These are phyloP conservation scores for Apotomis turbidana DNA, from an alignment of 2,888 invertebrate species.

Conservation along the genomic window DNA sequence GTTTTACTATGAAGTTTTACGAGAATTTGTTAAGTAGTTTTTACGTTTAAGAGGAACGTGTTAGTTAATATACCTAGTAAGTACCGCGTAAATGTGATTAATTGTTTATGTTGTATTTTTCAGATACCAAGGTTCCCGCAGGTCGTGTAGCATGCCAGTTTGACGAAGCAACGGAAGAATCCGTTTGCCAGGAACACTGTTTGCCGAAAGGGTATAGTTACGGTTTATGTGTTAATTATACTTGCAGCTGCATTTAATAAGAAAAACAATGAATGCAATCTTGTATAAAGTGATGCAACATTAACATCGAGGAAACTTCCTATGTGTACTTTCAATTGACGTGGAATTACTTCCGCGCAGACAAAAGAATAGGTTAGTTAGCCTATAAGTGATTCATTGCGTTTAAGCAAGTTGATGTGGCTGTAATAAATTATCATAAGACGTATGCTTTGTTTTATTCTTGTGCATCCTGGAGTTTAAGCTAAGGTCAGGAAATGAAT, in stretches of 20 bases:
- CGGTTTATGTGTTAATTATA: slow-evolving; percentile 68
- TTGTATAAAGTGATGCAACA: slow-evolving; percentile 19
- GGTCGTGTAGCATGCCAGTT: slow-evolving; percentile 59
- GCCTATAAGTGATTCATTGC: slow-evolving; percentile 23
- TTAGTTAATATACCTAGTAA: no score
- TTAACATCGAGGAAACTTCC: slow-evolving; percentile 2
- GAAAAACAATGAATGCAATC: slow-evolving; percentile 7
- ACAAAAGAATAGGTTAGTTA: slow-evolving; percentile 9
- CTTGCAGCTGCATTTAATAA: slow-evolving; percentile 70
- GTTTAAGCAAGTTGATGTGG: slow-evolving; percentile 17
- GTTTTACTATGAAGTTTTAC: no score
- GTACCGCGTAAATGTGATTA: no score
- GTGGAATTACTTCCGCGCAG: not conserved
- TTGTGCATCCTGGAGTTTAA: slow-evolving; percentile 21
- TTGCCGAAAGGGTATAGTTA: slow-evolving; percentile 73
- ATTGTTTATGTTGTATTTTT: slow-evolving; percentile 2
- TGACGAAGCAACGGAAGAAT: slow-evolving; percentile 65
- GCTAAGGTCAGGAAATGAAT: slow-evolving; percentile 34
- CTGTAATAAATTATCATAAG: slow-evolving; percentile 18
- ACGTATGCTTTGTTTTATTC: slow-evolving; percentile 10
- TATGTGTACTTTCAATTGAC: slow-evolving; percentile 1
- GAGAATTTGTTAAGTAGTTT: no score
- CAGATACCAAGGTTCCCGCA: slow-evolving; percentile 42
- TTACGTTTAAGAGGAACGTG: no score
- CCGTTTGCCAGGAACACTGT: slow-evolving; percentile 67